phyloP scores from a whole-genome alignment of 2,113 vertebrate genomes.

The Neomonachus schauinslandi region DNA sequence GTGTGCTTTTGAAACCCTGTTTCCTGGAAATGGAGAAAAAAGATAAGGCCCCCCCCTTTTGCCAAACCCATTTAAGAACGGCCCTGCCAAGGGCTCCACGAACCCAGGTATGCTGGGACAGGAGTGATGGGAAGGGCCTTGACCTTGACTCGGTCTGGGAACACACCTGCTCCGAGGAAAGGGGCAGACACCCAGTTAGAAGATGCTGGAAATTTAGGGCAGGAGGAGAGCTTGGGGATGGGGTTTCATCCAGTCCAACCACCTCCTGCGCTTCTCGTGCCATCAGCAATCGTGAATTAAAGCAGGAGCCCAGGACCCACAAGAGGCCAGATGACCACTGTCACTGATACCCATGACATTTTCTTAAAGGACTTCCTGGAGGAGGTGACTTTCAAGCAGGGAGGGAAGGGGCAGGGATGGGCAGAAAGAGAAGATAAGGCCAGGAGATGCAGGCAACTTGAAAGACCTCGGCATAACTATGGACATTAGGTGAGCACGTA shows the following conservation, averaged over 20 bases:
- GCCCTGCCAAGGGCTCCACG: too few species aligned
- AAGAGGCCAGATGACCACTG: background rate
- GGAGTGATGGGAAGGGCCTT: background rate
- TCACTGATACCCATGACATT: background rate
- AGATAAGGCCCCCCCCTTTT: background rate
- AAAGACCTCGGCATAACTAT: accelerated
- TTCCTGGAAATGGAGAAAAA: background rate
- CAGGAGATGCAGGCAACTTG: background rate
- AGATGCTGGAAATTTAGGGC: background rate
- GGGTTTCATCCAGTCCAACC: background rate
- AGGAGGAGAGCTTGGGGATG: background rate
- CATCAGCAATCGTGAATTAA: background rate
- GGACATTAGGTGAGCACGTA: background rate
- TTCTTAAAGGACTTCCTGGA: slow-evolving; percentile 24
- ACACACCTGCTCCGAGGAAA: background rate
- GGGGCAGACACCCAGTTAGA: background rate
- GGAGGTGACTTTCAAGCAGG: background rate
- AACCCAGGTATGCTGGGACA: background rate
- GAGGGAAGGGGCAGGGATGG: background rate
- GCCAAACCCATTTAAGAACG: background rate
- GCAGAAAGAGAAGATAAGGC: background rate
- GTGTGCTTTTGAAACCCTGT: background rate
- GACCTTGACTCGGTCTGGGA: background rate
- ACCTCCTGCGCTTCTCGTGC: background rate
- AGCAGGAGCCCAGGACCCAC: background rate